phyloP scores from a whole-genome alignment of 2,888 invertebrate species.

The Idaea straminata region DNA sequence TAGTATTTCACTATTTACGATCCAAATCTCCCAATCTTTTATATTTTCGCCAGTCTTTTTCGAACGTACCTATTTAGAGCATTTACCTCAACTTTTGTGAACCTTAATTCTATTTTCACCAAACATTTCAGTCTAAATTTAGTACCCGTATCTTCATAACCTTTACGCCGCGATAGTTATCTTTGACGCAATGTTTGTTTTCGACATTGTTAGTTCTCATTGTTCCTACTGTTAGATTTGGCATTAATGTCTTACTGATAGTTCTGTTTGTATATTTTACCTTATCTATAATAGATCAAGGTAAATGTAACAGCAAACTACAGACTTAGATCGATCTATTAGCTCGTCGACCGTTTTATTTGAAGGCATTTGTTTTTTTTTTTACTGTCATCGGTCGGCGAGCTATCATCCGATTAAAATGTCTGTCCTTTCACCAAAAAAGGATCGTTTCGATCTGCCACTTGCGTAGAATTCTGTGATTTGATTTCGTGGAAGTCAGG shows the following conservation, averaged over 20 bases:
- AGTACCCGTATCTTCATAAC: conserved; percentile 25
- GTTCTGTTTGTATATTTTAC: conserved; percentile 6
- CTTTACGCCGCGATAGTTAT: conserved; percentile 22
- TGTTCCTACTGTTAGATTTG: conserved; percentile 20
- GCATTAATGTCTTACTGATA: conserved; percentile 14
- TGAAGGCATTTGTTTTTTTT: neutral
- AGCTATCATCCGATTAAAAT: no score
- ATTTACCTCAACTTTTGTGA: neutral
- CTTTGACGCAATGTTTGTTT: conserved; percentile 26
- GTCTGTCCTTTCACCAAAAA: no score
- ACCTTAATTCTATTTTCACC: neutral
- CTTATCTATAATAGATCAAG: neutral
- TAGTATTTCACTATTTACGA: neutral
- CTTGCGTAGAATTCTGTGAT: no score
- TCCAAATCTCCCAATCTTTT: neutral
- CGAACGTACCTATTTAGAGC: neutral
- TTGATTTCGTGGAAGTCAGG: neutral
- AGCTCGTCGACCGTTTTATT: neutral
- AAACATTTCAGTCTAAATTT: conserved; percentile 16
- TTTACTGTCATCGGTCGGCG: no score
- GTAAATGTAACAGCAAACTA: neutral
- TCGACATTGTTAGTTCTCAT: conserved; percentile 17
- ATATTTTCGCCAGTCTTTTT: neutral
- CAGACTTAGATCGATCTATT: neutral
- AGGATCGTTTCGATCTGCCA: no score